Evolutionary conservation across 2,888 invertebrate species (phyloP).

Genomic region (Drosophila meridionalis): DNA sequence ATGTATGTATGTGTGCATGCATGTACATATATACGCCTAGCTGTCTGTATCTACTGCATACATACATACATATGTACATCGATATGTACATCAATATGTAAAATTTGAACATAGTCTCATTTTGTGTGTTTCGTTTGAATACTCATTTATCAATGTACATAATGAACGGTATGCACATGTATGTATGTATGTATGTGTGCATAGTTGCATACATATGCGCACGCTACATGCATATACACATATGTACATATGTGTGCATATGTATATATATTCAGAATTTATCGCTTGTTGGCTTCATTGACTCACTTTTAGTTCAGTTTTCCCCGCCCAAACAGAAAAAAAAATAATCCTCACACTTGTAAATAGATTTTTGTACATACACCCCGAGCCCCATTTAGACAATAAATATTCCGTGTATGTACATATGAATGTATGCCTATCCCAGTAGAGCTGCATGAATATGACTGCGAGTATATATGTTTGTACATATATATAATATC

Average conservation of each 20-base stretch:
- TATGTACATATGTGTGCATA: constrained; percentile 7
- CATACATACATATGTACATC: constrained; percentile 21
- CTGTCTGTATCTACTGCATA: constrained; percentile 21
- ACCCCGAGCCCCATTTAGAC: constrained; percentile 6
- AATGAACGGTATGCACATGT: constrained; percentile 3
- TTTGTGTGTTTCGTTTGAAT: constrained; percentile 11
- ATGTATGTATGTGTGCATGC: constrained; percentile 11
- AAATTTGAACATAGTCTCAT: constrained; percentile 11
- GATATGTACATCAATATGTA: constrained; percentile 9
- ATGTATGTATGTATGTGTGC: constrained; percentile 25
- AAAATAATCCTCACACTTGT: constrained; percentile 8
- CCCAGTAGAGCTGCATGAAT: constrained; percentile 35
- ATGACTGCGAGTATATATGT: constrained; percentile 18
- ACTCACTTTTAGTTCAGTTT: constrained; percentile 14
- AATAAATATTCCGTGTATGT: constrained; percentile 23
- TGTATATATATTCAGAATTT: constrained; percentile 17
- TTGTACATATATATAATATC: not conserved
- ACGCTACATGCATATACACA: not conserved
- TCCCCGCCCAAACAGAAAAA: not conserved
- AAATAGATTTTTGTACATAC: constrained; percentile 25
- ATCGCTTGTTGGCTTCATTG: constrained; percentile 45
- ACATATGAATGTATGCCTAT: constrained; percentile 29
- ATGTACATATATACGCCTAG: constrained; percentile 6
- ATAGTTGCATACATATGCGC: constrained; percentile 23
- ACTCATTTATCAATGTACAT: constrained; percentile 24